Evolutionary conservation across 2,797 vertebrate species (phyloP), one percentile per base, ranked within the genome.

Genomic region (Acropternis orthonyx): DNA sequence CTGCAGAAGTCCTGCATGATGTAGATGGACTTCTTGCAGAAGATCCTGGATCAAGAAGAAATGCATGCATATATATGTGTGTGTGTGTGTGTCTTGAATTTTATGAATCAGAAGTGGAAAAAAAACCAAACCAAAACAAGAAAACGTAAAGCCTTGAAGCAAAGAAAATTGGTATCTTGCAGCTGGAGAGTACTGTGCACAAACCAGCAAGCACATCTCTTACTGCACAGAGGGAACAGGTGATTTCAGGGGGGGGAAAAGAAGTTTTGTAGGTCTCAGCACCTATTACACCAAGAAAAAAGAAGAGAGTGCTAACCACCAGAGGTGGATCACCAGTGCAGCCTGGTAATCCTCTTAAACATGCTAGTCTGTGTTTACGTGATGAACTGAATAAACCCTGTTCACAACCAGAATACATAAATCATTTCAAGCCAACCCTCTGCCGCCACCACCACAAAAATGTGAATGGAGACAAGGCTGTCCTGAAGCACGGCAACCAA

Each of bases 301-400:
- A 51, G 39, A 82, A 61, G 18, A 66, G 59, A 7, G 5, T 34
- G 74, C 74, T 88, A 92, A 90, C 80, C 58, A 92, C 74, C 3
- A 0, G 63, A 88, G 55, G n/a, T 76, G 44, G 91, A 91, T 91
- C 85, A 94, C 77, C 58, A 73, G 5, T 39, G 74, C 58, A 92
- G 66, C 10, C 85, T 74, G 58, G 68, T 83, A 95, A 95, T 91
- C 76, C 85, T 75, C 94, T 96, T 89, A 77, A 86, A 67, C 23
- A n/a, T 1, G 4, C 62, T 19, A 75, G 85, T 67, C 68, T 74
- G 62, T 72, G 65, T 91, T 92, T 89, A 91, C 0, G 15, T 71
- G 92, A 84, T 34, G 44, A 92, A 79, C 68, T 41, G 51, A 96
- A 81, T 69, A 86, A 94, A 83, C 43, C 52, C 54, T 23, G 44